These are phyloP conservation scores for Rhinopomastus cyanomelas DNA, from an alignment of 2,113 vertebrate genomes.

Conservation along the genomic window DNA sequence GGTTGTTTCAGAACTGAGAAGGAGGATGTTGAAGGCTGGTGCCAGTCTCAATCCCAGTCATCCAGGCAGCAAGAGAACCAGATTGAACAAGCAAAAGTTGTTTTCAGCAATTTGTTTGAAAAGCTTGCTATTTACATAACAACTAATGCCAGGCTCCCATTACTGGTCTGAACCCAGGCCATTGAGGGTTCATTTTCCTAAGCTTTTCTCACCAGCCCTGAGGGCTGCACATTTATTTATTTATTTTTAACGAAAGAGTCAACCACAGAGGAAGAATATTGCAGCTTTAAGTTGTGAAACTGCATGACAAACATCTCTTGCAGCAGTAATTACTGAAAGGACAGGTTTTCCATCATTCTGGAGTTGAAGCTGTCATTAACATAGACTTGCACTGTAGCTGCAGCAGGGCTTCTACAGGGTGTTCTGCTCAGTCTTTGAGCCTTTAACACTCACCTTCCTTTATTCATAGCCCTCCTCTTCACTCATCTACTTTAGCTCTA, in stretches of 20 bases:
- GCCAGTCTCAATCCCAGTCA: background rate
- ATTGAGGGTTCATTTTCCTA: conserved; percentile 21
- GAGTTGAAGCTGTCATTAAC: background rate
- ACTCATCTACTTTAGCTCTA: background rate
- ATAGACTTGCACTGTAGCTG: background rate
- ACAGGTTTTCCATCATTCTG: background rate
- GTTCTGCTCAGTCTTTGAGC: background rate
- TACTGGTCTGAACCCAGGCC: background rate
- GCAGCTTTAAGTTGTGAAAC: background rate
- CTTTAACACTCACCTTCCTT: background rate
- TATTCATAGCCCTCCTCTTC: background rate
- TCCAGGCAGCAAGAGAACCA: background rate
- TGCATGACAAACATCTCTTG: background rate
- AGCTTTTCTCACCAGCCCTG: background rate
- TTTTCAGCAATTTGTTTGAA: background rate
- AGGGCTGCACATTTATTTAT: background rate
- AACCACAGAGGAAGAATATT: background rate
- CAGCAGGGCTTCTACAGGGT: background rate
- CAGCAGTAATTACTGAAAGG: background rate
- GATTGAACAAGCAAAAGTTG: background rate
- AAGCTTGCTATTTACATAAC: conserved; percentile 29
- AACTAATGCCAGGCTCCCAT: conserved; percentile 14
- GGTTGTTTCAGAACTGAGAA: background rate
- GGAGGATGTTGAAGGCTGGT: background rate
- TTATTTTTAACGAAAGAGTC: background rate